phyloP scores from a whole-genome alignment of 2,888 invertebrate genomes.

The Chymomyza fuscimana region DNA sequence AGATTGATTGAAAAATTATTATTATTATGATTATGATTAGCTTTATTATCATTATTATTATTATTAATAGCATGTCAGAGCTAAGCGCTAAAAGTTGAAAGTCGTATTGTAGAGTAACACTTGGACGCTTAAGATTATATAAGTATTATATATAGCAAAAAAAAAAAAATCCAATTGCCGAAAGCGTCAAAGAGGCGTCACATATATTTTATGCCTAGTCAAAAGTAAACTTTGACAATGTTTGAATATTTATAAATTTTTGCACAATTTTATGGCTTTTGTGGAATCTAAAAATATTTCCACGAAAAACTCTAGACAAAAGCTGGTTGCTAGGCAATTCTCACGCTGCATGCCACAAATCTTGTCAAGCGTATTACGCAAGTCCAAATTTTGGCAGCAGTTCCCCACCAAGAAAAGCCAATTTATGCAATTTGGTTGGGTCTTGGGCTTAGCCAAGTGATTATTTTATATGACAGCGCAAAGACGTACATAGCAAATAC shows the following conservation, averaged over 20 bases:
- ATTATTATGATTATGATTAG: conserved; percentile 9
- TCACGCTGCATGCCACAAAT: conserved; percentile 58
- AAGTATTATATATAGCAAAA: neutral
- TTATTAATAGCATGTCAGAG: neutral
- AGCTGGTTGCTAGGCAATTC: conserved; percentile 30
- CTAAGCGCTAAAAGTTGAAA: neutral
- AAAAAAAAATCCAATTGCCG: no score
- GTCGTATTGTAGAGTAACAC: neutral
- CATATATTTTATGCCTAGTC: neutral
- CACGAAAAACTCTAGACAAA: neutral
- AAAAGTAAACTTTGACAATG: neutral
- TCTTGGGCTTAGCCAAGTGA: conserved; percentile 20
- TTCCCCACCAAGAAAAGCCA: conserved; percentile 48
- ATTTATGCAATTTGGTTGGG: conserved; percentile 61
- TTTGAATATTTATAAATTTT: neutral
- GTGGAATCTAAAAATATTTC: neutral
- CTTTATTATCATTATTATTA: neutral
- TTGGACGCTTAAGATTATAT: neutral
- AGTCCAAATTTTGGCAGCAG: conserved; percentile 42
- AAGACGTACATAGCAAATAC: no score
- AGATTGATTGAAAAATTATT: conserved; percentile 41
- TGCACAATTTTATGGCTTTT: conserved; percentile 42
- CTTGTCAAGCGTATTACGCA: conserved; percentile 33
- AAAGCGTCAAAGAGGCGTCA: neutral
- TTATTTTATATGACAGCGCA: no score